phyloP scores from a whole-genome alignment of 1,140 invertebrate genomes.

The Pseudoatta argentina region DNA sequence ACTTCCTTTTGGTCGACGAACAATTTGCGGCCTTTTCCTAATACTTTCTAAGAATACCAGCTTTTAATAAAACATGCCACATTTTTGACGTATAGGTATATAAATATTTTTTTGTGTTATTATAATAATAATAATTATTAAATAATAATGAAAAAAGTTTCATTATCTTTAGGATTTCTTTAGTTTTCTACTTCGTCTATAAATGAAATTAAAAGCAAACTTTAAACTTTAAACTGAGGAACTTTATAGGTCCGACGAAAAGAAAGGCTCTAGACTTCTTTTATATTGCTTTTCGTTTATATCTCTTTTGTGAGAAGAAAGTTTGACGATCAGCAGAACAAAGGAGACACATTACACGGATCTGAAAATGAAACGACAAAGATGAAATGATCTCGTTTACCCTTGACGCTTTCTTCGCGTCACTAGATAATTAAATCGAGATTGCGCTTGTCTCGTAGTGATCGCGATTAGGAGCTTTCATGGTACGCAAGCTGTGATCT shows the following conservation, averaged over 20 bases:
- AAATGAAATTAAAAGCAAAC: not conserved
- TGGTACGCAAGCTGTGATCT: not conserved
- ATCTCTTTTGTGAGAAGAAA: not conserved
- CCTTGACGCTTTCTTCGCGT: slow-evolving; percentile 26
- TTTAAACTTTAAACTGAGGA: not conserved
- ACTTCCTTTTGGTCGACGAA: not conserved
- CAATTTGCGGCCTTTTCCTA: not conserved
- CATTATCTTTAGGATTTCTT: not conserved
- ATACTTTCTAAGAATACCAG: not conserved
- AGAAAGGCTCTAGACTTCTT: not conserved
- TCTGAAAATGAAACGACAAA: not conserved
- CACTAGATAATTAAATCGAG: slow-evolving; percentile 56
- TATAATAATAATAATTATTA: not conserved
- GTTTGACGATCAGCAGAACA: not conserved
- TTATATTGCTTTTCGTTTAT: not conserved
- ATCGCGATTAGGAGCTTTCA: slow-evolving; percentile 22
- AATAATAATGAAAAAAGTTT: not conserved
- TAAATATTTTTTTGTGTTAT: not conserved
- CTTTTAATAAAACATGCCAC: not conserved
- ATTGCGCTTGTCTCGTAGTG: slow-evolving; percentile 46
- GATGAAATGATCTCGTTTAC: slow-evolving; percentile 24
- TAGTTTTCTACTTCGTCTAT: not conserved
- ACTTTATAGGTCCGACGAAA: not conserved
- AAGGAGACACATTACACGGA: not conserved
- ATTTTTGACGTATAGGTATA: not conserved